Evolutionary conservation across 2,113 vertebrate species (phyloP), one percentile per base, ranked within the genome.

Genomic region (Grantiella picta): DNA sequence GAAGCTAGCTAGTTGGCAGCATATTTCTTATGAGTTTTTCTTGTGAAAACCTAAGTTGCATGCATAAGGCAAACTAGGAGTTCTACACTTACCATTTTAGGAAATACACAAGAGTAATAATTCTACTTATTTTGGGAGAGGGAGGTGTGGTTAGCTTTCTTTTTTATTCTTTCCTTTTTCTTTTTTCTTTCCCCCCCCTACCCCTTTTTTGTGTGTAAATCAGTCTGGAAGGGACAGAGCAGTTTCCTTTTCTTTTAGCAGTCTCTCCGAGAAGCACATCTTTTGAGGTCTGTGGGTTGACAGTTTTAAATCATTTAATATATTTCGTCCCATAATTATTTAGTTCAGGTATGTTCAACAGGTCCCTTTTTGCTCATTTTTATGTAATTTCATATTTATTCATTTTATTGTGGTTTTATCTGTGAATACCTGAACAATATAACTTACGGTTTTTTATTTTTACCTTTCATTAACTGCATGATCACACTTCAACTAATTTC

Each of bases 51-150:
- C 49, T 18, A 60, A 87, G 23, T 45, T 88, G 18, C 28, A 36
- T 76, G 6, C 16, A 9, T 54, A n/a, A 64, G 11, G 53, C 31
- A 63, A 78, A 64, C 9, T 8, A 15, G 16, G 42, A 72, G 4
- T 40, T 54, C 33, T 44, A 0, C 28, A 15, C 78, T 79, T 63
- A 12, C 13, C 4, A 4, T 19, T 69, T 47, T 6, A 45, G 66
- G 12, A 76, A 82, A 33, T 52, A 82, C 8, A 6, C 5, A 75
- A 38, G 4, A 23, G 2, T 52, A 64, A 36, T 60, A 1, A 3
- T 60, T 52, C 47, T 47, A 10, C 10, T 25, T 71, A 77, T 22
- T 22, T 52, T 45, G 11, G 0, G 0, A 10, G 23, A 54, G 29
- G 14, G 17, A 69, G n/a, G 33, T 12, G 6, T 47, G 9, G 15